Percentiles rank a stretch among this genome's conserved stretches.
Conservation (phyloP, 2,113 vertebrate species). For the Chrysochloris asiatica region DNA sequence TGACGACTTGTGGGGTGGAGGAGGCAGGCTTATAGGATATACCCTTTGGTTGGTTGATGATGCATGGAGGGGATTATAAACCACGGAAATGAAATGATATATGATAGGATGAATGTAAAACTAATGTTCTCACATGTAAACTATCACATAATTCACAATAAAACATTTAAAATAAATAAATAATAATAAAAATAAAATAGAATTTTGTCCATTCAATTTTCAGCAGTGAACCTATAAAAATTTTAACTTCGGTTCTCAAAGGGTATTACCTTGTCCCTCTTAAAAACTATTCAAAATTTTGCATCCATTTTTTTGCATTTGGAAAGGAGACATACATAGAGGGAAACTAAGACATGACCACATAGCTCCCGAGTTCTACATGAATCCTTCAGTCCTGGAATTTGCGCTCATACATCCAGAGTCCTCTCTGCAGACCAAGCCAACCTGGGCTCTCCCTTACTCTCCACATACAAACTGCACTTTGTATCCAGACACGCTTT, state of each 20-base stretch:
- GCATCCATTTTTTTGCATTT: background rate
- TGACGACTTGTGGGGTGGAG: too few species aligned
- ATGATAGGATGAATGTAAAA: too few species aligned
- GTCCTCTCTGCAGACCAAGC: background rate
- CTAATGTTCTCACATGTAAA: too few species aligned
- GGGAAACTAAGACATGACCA: background rate
- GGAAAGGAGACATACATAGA: background rate
- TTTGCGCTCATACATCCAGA: accelerated
- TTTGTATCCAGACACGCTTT: background rate
- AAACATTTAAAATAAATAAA: too few species aligned
- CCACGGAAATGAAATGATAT: too few species aligned
- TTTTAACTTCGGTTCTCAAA: background rate
- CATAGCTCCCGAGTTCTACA: background rate
- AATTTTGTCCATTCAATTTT: constrained; percentile 27
- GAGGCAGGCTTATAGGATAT: too few species aligned
- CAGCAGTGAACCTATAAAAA: background rate
- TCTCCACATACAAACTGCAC: too few species aligned
- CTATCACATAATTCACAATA: too few species aligned
- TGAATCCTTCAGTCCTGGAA: background rate
- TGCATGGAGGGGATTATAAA: too few species aligned
- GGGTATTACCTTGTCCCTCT: background rate
- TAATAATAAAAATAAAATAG: too few species aligned
- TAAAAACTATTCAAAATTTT: background rate
- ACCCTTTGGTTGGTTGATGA: too few species aligned
- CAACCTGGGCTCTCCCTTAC: background rate